Base-by-base conservation (phyloP, 2,113 vertebrate genomes). In the Gnathonemus echidnorhynchus region DNA sequence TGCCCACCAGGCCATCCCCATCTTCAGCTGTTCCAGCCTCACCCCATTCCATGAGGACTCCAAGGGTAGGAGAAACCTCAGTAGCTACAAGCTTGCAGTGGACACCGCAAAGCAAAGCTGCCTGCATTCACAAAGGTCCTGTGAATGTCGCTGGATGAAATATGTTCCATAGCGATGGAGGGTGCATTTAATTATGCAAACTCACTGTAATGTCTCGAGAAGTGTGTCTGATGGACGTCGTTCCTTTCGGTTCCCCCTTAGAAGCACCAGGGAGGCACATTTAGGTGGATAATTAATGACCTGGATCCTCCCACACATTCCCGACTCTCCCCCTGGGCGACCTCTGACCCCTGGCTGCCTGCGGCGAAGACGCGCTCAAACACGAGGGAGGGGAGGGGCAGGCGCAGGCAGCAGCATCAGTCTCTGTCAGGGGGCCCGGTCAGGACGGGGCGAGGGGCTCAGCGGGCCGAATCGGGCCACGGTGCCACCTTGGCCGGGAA, bases 311-410 rank as follows among this genome's bases (percentile, higher is more conserved):
- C 77, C 84, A 58, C 46, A 85, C 50, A 89, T 92, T 92, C 92
- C 77, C 90, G 90, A 84, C 80, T 91, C 90, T 92, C 89, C 88
- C 88, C 90, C 88, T 90, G 58, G 90, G 89, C 93, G 89, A 94
- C 88, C 90, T 90, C 74, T 92, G 87, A 92, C 91, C 90, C 45
- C 31, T 88, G 53, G 39, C 88, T 45, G 83, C 87, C 88, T 89
- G 84, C 62, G 42, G 53, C 70, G 86, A 70, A 80, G 89, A 45
- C 2, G 27, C 17, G 88, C 48, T 77, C 80, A 46, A 45, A 85
- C 56, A 58, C 58, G 45, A 89, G 84, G 89, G 91, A 92, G 85
- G 70, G 83, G 89, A 31, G 86, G 77, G 77, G 62, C 88, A 89
- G 70, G 89, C 77, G 89, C 89, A 53, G 90, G 91, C 62, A 31